Base-by-base conservation (phyloP, 1,140 invertebrate species). In the Drosophila saltans region DNA sequence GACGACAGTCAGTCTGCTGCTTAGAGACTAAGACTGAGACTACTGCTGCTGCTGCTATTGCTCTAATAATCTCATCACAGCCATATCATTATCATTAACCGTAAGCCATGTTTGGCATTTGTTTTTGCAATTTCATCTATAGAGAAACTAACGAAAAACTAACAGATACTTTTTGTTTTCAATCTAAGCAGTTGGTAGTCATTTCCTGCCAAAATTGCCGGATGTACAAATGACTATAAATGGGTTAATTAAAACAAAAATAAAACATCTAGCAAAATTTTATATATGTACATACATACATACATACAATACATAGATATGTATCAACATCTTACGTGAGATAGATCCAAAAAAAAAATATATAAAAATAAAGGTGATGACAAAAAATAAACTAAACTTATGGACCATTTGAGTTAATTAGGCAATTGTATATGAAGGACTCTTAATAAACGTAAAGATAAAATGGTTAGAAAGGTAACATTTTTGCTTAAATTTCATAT, bases 161-260 rank as follows among this genome's bases (percentile, higher is more conserved):
- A 26, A 39, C 41, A 52, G 55, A 64, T 70, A 70, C 55, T 55
- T 77, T 76, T 75, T 58, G 57, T 61, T 55, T 76, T 64, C 66
- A 83, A 64, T 75, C 70, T 70, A 71, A 67, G 28, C 57, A 64
- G 59, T 70, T 66, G 62, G 58, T 59, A 55, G 68, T 75, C 73
- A 89, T 89, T 88, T 88, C 83, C 84, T 80, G 77, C 55, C 79
- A 62, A 62, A 82, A 88, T 77, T 61, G 69, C 83, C 83, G 83
- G 83, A 88, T 88, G 86, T 61, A 69, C 73, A 80, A 83, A 88
- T 80, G 72, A 80, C 72, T 83, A 75, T 72, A 89, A 88, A 88
- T 88, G 80, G 68, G 80, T 83, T 88, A 88, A 88, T 88, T 83
- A 80, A 89, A 88, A 65, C 55, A 57, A 73, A 67, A 69, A 36